phyloP scores from a whole-genome alignment of 1,140 invertebrate genomes.

The Sarcophaga peregrina region DNA sequence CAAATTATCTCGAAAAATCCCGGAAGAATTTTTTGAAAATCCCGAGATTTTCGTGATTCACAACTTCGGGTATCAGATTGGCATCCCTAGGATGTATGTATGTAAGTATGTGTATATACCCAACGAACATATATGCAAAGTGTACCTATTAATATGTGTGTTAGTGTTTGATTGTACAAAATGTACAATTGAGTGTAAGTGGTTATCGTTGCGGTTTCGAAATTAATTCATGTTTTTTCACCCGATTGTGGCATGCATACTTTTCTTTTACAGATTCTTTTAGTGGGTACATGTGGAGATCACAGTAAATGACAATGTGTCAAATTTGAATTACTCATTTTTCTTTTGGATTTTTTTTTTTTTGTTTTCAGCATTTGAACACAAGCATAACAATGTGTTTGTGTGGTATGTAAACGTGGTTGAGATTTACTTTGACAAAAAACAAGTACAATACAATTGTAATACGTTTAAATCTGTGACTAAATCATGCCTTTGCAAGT shows the following conservation, averaged over 20 bases:
- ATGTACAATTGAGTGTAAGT: background rate
- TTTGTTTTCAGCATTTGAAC: background rate
- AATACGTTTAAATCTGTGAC: background rate
- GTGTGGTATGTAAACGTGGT: background rate
- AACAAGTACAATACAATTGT: background rate
- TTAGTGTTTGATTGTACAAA: too few species aligned
- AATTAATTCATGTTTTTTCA: background rate
- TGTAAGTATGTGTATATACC: too few species aligned
- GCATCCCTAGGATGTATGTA: too few species aligned
- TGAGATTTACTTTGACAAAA: background rate
- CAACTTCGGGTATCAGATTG: too few species aligned
- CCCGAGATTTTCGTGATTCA: too few species aligned
- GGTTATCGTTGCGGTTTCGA: background rate
- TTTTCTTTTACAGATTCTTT: slow-evolving; percentile 17
- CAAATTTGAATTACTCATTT: background rate
- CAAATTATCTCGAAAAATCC: too few species aligned
- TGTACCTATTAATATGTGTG: too few species aligned
- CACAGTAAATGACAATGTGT: slow-evolving; percentile 12
- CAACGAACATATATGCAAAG: too few species aligned
- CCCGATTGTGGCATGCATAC: background rate
- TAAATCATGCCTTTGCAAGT: too few species aligned
- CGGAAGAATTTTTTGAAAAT: too few species aligned
- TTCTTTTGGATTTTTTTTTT: background rate
- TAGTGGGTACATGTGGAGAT: background rate
- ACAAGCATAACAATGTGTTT: background rate